These are phyloP conservation scores for Meriones psammophilus DNA, from an alignment of 2,797 vertebrate genomes.

Conservation along the genomic window DNA sequence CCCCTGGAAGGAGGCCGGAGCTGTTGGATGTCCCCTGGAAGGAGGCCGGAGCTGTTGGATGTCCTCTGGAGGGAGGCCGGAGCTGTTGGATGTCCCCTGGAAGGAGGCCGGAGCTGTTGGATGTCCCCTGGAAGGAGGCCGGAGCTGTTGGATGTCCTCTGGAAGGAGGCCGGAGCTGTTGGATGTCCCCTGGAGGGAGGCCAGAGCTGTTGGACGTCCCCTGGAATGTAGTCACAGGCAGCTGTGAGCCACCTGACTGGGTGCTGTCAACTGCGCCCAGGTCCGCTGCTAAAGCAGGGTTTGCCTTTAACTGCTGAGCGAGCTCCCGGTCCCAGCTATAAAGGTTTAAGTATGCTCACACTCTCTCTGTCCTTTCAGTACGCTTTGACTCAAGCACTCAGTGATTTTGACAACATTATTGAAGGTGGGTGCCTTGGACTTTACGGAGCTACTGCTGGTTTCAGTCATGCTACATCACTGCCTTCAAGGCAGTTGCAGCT, in stretches of 20 bases:
- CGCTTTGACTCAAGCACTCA: neutral
- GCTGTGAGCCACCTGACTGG: neutral
- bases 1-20: neutral
- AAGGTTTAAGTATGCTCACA: neutral
- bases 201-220: neutral
- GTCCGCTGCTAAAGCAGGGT: neutral
- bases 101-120: neutral
- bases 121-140: neutral
- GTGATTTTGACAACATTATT: neutral
- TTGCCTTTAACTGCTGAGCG: no score
- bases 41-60: neutral
- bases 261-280: neutral
- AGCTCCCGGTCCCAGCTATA: neutral
- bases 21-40: neutral
- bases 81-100: neutral
- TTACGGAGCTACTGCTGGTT: accelerated
- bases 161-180: neutral
- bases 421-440: neutral
- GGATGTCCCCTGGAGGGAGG: neutral
- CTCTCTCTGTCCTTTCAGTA: no score
- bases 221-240: neutral
- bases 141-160: neutral
- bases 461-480: accelerated
- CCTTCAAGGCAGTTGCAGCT: neutral
- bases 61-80: neutral